These are phyloP conservation scores for Perognathus longimembris DNA, from an alignment of 2,113 vertebrate species.

Conservation along the genomic window DNA sequence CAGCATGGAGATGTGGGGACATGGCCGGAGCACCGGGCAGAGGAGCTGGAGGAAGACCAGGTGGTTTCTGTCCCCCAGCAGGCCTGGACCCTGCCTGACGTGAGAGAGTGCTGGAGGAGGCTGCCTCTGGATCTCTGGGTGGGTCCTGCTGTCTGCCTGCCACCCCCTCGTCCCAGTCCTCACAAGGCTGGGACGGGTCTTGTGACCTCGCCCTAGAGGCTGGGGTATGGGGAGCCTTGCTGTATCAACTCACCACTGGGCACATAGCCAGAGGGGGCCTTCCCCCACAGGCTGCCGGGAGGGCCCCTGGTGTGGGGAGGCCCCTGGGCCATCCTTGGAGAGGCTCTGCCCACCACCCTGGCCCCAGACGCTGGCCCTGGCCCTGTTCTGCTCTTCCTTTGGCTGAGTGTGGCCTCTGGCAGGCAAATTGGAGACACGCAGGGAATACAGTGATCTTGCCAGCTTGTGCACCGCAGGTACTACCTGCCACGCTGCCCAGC, in stretches of 20 bases:
- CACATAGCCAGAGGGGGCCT: too few species aligned
- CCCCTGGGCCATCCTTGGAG: background rate
- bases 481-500: background rate
- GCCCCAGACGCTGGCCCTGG: background rate
- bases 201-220: background rate
- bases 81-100: background rate
- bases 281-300: background rate
- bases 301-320: background rate
- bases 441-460: too few species aligned
- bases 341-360: accelerated
- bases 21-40: background rate
- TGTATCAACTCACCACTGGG: background rate
- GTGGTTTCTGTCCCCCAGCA: background rate
- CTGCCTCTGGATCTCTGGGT: background rate
- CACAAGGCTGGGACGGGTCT: background rate
- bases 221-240: too few species aligned
- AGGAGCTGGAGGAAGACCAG: background rate
- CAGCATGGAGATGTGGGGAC: too few species aligned
- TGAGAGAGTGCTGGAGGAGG: background rate
- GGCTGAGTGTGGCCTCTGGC: background rate
- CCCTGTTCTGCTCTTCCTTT: conserved; percentile 35
- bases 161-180: background rate
- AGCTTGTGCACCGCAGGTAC: too few species aligned
- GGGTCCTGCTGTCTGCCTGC: background rate
- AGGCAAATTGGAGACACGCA: too few species aligned